These are phyloP conservation scores for Parauchenoglanis punctatus DNA, from an alignment of 2,797 vertebrate genomes.

Conservation along the genomic window DNA sequence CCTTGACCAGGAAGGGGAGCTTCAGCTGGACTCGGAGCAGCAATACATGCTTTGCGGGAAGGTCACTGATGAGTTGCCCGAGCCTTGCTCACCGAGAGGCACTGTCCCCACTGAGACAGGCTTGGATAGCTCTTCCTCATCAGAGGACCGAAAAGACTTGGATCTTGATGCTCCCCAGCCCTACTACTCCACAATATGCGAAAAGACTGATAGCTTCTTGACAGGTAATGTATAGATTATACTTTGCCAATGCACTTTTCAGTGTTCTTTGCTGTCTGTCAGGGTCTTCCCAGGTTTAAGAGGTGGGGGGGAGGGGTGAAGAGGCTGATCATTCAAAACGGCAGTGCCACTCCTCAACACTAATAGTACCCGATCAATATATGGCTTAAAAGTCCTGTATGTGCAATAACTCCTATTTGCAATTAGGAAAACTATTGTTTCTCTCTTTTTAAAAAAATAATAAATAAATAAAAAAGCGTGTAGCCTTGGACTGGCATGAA, in stretches of 20 bases:
- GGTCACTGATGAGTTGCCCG: slow-evolving; percentile 47
- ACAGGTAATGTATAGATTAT: slow-evolving; percentile 80
- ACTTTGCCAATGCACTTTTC: slow-evolving; percentile 51
- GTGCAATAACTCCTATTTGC: slow-evolving; percentile 78
- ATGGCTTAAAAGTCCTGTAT: slow-evolving; percentile 80
- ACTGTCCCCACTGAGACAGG: slow-evolving; percentile 43
- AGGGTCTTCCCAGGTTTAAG: slow-evolving; percentile 58
- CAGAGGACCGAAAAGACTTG: slow-evolving; percentile 57
- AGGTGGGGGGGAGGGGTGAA: neutral
- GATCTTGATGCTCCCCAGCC: slow-evolving; percentile 67
- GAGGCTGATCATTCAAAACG: slow-evolving; percentile 40
- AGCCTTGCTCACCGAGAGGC: neutral
- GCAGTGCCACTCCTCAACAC: slow-evolving; percentile 55
- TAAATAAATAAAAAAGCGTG: slow-evolving; percentile 21
- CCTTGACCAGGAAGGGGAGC: slow-evolving; percentile 32
- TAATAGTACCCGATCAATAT: slow-evolving; percentile 59
- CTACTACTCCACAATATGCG: slow-evolving; percentile 77
- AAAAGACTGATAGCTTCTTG: slow-evolving; percentile 79
- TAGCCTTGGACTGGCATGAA: slow-evolving; percentile 62
- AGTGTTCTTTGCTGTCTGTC: slow-evolving; percentile 57
- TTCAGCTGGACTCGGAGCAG: slow-evolving; percentile 57
- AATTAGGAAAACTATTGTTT: slow-evolving; percentile 49
- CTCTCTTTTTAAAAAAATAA: slow-evolving; percentile 38
- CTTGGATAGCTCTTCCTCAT: slow-evolving; percentile 35
- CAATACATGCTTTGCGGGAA: slow-evolving; percentile 74